Conservation (phyloP, 2,888 invertebrate species). For the Baccha elongata region DNA sequence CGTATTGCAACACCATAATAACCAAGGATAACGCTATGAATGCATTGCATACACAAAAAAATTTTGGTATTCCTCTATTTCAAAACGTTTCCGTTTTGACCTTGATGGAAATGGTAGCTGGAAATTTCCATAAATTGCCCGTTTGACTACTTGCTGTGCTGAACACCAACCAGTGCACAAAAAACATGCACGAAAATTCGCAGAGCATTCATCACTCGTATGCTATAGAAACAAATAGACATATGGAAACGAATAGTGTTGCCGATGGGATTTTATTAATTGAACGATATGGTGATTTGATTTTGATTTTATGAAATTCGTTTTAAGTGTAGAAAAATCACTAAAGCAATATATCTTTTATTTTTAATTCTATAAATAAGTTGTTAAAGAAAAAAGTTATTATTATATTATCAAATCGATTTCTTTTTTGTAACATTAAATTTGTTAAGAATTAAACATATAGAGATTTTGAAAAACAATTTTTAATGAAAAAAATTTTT, state of each 20-base stretch:
- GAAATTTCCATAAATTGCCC: conserved; percentile 66
- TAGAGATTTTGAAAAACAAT: too few species aligned
- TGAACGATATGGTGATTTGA: too few species aligned
- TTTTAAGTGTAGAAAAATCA: too few species aligned
- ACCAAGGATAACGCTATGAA: not conserved
- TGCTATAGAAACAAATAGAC: not conserved
- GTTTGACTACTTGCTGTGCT: conserved; percentile 35
- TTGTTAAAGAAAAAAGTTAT: too few species aligned
- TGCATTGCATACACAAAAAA: conserved; percentile 23
- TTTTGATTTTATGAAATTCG: too few species aligned
- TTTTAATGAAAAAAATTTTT: too few species aligned
- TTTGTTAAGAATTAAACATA: too few species aligned
- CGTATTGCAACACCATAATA: not conserved
- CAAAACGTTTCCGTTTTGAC: conserved; percentile 32
- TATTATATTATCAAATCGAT: too few species aligned
- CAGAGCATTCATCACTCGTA: conserved; percentile 55
- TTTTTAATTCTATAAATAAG: too few species aligned
- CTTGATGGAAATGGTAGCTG: conserved; percentile 52
- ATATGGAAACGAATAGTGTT: conserved; percentile 2
- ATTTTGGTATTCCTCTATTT: conserved; percentile 5
- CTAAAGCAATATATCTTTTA: too few species aligned
- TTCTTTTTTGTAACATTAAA: too few species aligned
- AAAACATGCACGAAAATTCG: conserved; percentile 43
- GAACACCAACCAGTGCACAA: too few species aligned
- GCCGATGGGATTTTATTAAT: not conserved